A percentile compares a stretch with the other conserved stretches of the same genome.
phyloP scores from a whole-genome alignment of 23 tunicate species.

The Halocynthia aurantium region DNA sequence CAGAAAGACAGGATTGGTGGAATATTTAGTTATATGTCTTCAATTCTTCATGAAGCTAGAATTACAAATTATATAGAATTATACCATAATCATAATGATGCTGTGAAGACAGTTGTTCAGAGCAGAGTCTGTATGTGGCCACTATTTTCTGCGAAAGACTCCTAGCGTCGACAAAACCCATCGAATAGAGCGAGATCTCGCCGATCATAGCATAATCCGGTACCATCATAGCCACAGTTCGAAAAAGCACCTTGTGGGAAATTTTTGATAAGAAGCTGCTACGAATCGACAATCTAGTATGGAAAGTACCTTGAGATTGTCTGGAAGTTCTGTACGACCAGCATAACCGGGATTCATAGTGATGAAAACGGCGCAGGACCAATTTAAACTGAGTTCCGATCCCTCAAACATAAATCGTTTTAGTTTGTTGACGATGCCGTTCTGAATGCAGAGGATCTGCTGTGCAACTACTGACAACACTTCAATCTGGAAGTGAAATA shows the following conservation, averaged over 20 bases:
- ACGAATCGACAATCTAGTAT: no score
- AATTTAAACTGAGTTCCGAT: slow-evolving; percentile 58
- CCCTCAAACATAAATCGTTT: slow-evolving; percentile 84
- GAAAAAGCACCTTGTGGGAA: slow-evolving; percentile 64
- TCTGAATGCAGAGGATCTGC: slow-evolving; percentile 96
- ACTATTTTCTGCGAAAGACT: slow-evolving; percentile 95
- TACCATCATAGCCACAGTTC: slow-evolving; percentile 99
- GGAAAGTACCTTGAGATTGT: slow-evolving; percentile 71
- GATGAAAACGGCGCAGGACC: slow-evolving; percentile 95
- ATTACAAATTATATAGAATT: neutral
- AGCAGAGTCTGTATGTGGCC: slow-evolving; percentile 93
- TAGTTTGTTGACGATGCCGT: slow-evolving; percentile 62
- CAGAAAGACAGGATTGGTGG: neutral
- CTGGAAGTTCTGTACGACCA: slow-evolving; percentile 94
- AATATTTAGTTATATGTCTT: neutral
- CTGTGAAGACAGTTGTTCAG: slow-evolving; percentile 97
- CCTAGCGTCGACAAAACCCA: slow-evolving; percentile 96
- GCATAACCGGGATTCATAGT: slow-evolving; percentile 99
- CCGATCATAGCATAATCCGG: slow-evolving; percentile 99
- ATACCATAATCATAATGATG: slow-evolving; percentile 98
- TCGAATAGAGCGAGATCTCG: slow-evolving; percentile 92
- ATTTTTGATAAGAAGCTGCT: no score
- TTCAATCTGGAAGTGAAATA: slow-evolving; percentile 45
- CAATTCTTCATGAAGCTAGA: neutral
- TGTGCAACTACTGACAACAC: slow-evolving; percentile 98